These are phyloP conservation scores for Planiliza haematocheilus DNA, from an alignment of 2,113 vertebrate genomes.

Conservation along the genomic window DNA sequence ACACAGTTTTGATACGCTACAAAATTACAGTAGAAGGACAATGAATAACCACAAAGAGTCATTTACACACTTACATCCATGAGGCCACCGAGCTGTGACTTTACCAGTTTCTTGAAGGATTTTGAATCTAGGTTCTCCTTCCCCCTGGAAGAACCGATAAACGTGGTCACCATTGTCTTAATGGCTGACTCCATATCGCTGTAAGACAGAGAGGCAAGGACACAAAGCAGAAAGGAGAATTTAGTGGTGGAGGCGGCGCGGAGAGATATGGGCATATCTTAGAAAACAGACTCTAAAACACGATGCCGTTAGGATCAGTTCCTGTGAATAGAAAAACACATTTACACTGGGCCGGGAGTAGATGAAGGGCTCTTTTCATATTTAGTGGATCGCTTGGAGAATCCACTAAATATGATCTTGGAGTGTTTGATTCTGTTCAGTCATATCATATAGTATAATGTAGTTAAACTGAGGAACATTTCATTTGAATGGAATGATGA, in stretches of 20 bases:
- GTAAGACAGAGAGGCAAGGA: conserved; percentile 23
- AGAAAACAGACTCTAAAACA: conserved; percentile 12
- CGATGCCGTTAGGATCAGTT: conserved; percentile 4
- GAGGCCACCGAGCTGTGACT: conserved; percentile 68
- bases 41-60: not conserved
- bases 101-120: conserved; percentile 76
- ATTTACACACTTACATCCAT: conserved; percentile 70
- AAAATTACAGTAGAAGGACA: no score
- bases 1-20: not conserved
- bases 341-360: not conserved
- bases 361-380: conserved; percentile 15
- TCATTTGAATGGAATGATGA: no score
- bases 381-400: conserved; percentile 19
- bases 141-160: conserved; percentile 62
- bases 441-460: not conserved
- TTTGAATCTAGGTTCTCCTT: conserved; percentile 66
- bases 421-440: not conserved
- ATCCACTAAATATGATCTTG: no score
- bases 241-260: conserved; percentile 15
- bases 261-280: conserved; percentile 36
- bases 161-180: conserved; percentile 76
- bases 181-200: conserved; percentile 80
- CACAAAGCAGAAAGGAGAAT: not conserved
- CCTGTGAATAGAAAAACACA: conserved; percentile 1
- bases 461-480: not conserved